Evolutionary conservation across 2,888 invertebrate genomes (phyloP).

Genomic region (Eledone cirrhosa): DNA sequence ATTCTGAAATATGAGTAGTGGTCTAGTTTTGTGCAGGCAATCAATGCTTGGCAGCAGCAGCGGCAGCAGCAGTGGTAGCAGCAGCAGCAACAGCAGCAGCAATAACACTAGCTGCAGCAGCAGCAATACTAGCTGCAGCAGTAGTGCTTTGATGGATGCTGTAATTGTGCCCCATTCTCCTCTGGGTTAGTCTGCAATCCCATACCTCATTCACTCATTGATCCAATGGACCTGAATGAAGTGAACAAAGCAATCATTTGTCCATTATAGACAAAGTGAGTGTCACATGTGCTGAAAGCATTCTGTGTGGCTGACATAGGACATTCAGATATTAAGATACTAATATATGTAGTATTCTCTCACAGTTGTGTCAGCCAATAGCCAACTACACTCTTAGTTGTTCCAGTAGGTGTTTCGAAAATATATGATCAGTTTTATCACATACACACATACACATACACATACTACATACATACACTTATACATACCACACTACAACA

Average conservation of each 20-base stretch:
- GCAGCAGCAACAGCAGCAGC: background rate
- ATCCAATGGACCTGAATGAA: background rate
- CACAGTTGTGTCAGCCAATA: too few species aligned
- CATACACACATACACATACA: too few species aligned
- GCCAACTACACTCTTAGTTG: too few species aligned
- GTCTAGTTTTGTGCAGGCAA: background rate
- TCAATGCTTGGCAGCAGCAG: conserved; percentile 6
- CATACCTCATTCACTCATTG: background rate
- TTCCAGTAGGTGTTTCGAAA: too few species aligned
- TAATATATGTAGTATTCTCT: too few species aligned
- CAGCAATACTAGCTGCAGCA: background rate
- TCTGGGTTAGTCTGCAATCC: background rate
- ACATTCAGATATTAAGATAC: too few species aligned
- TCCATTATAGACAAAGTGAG: background rate
- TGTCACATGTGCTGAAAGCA: too few species aligned
- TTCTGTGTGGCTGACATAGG: too few species aligned
- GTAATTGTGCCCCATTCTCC: background rate
- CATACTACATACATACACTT: too few species aligned
- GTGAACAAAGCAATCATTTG: background rate
- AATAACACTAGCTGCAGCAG: background rate
- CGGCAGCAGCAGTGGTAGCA: background rate
- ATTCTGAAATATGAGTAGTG: background rate
- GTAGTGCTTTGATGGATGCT: background rate
- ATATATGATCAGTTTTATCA: too few species aligned
- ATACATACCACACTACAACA: too few species aligned